Evolutionary conservation across 2,888 invertebrate species (phyloP), one percentile per base, ranked within the genome.

Genomic region (Agelastica alni): DNA sequence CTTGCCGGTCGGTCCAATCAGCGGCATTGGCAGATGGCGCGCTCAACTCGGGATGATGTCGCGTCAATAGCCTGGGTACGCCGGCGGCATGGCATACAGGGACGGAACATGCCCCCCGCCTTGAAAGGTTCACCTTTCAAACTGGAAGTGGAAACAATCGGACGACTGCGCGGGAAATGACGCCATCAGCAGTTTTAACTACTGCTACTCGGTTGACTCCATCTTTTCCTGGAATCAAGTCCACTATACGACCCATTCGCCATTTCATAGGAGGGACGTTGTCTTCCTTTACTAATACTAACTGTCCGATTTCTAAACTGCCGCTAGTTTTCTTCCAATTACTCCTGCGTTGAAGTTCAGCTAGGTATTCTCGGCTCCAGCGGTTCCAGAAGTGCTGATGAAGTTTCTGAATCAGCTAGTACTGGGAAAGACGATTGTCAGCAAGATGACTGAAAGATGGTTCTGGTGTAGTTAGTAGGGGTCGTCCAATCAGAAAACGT

Each of bases 211-310:
- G 49, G 2, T 63, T 47, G 1, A 65, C 44, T 5, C 55, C 56
- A 44, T 72, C 73, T 10, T 39, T 32, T 18, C 71, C 71, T 7
- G 67, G 67, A 52, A 66, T 59, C 3, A 69, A 34, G 4, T 63
- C 34, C 1, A 58, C 12, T 2, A 71, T 54, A 34, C 69, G 22
- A 10, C 58, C 54, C 26, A 56, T 14, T 30, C 42, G 26, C 72
- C 74, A 74, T 18, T 65, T 54, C 5, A 64, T 28, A 1, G 69
- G 67, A 6, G 69, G 63, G 3, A 62, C 30, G 17, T 65, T 58
- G 31, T 70, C 66, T 16, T 71, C 69, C 30, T 68, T 68, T 4
- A 73, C 22, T 4, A 74, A 34, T 0, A 73, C 72, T 16, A 73
- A 7, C 2, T 62, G 56, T 4, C 66, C 69, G 1, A 60, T 18